Evolutionary conservation across 2,888 invertebrate genomes (phyloP), one percentile per base, ranked within the genome.

Genomic region (Phortica magna): DNA sequence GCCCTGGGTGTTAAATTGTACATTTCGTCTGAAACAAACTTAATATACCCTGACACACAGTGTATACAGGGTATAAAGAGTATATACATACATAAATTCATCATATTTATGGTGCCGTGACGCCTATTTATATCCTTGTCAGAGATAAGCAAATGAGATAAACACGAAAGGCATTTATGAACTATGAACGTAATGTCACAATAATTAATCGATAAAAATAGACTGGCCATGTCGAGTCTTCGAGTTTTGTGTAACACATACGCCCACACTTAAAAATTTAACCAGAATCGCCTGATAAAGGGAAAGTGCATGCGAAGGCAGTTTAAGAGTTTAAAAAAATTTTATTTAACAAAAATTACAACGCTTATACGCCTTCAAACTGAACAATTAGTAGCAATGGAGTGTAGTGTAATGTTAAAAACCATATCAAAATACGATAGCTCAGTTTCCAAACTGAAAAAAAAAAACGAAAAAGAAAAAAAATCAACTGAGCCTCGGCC

Each of bases 131-230:
- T 82, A 81, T 80, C 80, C 81, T 80, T 79, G 79, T 79, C 83
- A 83, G 83, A 75, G 83, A 84, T 82, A 83, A 82, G 78, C 76
- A 48, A 9, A 59, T 59, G 19, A 71, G 81, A 83, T 84, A 83
- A 64, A 73, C 17, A 65, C 55, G 59, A 41, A 61, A 64, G 55
- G 39, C 41, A 43, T 48, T 48, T 48, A 48, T 48, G 9, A 48
- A 48, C 10, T 48, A 12, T 48, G 19, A 72, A 39, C 81, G 82
- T 76, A 78, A 73, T 79, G 85, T 87, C 87, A 87, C 84, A 83
- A 85, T 85, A 87, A 85, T 85, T 85, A 85, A 85, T 87, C 87
- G 87, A 87, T 85, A 87, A 81, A 80, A 70, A 70, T 41, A 70
- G 48, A 9, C 72, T 57, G 39, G 73, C 17, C 53, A 39, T 57